phyloP scores from a whole-genome alignment of 2,113 vertebrate species.

The Corythornis cristatus region DNA sequence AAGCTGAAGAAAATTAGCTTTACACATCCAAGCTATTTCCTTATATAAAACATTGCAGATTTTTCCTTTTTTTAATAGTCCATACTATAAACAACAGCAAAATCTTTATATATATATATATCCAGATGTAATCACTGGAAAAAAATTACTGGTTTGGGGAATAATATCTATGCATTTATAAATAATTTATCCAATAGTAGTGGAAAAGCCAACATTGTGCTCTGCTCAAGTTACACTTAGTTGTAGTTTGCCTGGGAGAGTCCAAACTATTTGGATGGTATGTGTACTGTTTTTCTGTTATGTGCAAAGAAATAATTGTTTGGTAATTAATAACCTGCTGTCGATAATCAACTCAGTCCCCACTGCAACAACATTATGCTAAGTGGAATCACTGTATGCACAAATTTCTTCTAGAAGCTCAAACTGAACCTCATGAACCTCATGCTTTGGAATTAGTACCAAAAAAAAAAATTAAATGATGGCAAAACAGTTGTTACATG shows the following conservation, averaged over 20 bases:
- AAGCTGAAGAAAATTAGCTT: neutral
- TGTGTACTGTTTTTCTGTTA: neutral
- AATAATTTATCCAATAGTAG: neutral
- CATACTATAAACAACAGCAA: neutral
- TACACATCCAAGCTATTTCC: neutral
- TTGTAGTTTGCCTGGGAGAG: neutral
- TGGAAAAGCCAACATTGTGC: neutral
- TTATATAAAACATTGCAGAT: neutral
- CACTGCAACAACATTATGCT: neutral
- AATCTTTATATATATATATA: too few species aligned
- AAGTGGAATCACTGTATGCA: neutral
- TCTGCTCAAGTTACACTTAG: neutral
- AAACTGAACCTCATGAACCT: neutral
- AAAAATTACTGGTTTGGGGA: neutral
- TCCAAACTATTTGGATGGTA: neutral
- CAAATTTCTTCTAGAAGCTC: neutral
- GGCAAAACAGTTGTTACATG: neutral
- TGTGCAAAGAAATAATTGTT: neutral
- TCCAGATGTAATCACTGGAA: neutral
- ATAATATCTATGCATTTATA: neutral
- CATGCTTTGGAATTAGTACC: neutral
- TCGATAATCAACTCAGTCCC: neutral
- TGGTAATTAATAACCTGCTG: neutral
- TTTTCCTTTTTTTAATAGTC: neutral
- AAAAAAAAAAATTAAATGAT: neutral